Percentiles rank a stretch among this genome's conserved stretches.
Conservation (phyloP, 2,888 invertebrate species). For the Coenonympha arcania region DNA sequence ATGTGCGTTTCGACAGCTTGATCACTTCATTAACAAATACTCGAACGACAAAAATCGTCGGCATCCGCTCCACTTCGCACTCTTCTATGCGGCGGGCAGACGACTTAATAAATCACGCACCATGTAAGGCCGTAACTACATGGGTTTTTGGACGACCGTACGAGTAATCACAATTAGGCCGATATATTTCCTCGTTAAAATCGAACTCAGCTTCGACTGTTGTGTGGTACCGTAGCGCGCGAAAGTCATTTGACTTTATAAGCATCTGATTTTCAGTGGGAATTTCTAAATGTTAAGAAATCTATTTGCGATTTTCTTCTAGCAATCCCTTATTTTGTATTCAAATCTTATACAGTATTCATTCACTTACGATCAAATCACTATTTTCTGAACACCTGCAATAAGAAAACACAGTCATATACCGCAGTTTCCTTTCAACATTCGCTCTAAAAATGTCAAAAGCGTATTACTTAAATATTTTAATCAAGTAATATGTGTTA, state of each 20-base stretch:
- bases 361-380: neutral
- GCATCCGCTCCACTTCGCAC: slow-evolving; percentile 23
- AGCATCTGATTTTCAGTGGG: slow-evolving; percentile 3
- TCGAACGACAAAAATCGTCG: slow-evolving; percentile 16
- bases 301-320: slow-evolving; percentile 19
- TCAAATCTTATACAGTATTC: neutral
- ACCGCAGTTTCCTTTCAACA: neutral
- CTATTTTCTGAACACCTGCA: no score
- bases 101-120: slow-evolving; percentile 68
- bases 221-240: slow-evolving; percentile 43
- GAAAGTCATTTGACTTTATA: slow-evolving; percentile 24
- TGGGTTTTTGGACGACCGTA: slow-evolving; percentile 56
- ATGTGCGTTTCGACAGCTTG: neutral
- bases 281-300: no score
- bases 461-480: no score
- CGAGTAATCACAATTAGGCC: slow-evolving; percentile 71
- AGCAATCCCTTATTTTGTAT: slow-evolving; percentile 22
- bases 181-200: slow-evolving; percentile 71
- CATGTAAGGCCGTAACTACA: slow-evolving; percentile 65
- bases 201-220: slow-evolving; percentile 50
- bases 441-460: neutral
- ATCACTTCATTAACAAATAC: slow-evolving; percentile 20
- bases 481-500: no score
- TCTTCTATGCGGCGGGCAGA: slow-evolving; percentile 59
- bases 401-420: no score